Conservation (phyloP, 2,113 vertebrate genomes). For the Brienomyrus brachyistius region DNA sequence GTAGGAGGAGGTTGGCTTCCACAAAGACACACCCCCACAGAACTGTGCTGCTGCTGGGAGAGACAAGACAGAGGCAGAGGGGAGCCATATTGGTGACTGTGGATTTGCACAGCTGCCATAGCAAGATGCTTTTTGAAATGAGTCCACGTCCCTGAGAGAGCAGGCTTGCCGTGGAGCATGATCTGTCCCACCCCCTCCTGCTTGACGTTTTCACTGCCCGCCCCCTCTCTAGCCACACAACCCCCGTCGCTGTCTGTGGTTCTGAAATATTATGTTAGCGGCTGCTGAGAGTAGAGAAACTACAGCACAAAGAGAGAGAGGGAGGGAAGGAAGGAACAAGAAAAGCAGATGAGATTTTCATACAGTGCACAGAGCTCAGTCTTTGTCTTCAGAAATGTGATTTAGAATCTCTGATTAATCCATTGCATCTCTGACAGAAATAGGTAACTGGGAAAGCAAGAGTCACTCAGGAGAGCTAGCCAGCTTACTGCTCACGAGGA, state of each 20-base stretch:
- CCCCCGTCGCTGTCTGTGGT: constrained; percentile 19
- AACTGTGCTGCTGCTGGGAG: not conserved
- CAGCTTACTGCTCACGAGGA: not conserved
- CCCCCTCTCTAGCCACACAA: constrained; percentile 3
- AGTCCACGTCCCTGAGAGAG: constrained; percentile 4
- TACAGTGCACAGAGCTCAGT: not conserved
- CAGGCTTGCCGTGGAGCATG: not conserved
- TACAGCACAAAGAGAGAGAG: not conserved
- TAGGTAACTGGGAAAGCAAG: not conserved
- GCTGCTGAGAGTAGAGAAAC: not conserved
- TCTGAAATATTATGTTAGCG: constrained; percentile 14
- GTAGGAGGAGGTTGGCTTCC: not conserved
- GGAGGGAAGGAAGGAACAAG: not conserved
- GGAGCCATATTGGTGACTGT: not conserved
- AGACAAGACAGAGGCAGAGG: not conserved
- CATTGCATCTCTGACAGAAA: not conserved
- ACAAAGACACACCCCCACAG: not conserved
- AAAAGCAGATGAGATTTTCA: constrained; percentile 18
- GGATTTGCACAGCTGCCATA: constrained; percentile 3
- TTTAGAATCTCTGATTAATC: not conserved
- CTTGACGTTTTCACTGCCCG: not conserved
- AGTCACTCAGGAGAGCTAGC: not conserved
- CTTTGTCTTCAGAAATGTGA: constrained; percentile 12
- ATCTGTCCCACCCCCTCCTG: not conserved
- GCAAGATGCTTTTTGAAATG: not conserved